phyloP scores from a whole-genome alignment of 2,888 invertebrate genomes.

The Xanthorhoe spadicearia region DNA sequence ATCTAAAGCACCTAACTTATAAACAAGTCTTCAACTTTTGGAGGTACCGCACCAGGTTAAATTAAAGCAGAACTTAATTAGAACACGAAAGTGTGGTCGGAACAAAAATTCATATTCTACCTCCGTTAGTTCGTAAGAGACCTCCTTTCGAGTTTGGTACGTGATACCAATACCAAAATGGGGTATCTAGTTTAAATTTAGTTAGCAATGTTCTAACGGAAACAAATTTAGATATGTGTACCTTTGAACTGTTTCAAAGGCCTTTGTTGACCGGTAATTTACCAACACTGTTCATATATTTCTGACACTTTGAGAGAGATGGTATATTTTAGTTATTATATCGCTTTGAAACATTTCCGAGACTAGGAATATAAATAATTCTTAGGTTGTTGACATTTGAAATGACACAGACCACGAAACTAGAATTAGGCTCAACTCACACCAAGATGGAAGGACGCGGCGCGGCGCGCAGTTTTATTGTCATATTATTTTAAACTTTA shows the following conservation, averaged over 20 bases:
- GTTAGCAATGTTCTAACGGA: conserved; percentile 15
- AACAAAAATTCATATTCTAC: conserved; percentile 33
- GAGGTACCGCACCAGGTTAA: conserved; percentile 15
- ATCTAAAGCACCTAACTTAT: too few relatives aligned
- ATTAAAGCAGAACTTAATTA: conserved; percentile 28
- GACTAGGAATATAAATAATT: too few relatives aligned
- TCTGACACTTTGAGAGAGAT: not conserved
- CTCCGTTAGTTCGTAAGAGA: conserved; percentile 28
- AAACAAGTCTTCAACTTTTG: conserved; percentile 2
- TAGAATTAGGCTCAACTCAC: too few relatives aligned
- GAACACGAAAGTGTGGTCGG: conserved; percentile 11
- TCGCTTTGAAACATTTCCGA: too few relatives aligned
- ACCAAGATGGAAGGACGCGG: too few relatives aligned
- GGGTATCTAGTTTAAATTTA: conserved; percentile 21
- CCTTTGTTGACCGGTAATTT: not conserved
- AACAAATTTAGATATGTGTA: conserved; percentile 13
- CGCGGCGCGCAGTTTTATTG: too few relatives aligned
- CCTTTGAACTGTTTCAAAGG: conserved; percentile 6
- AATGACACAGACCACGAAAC: too few relatives aligned
- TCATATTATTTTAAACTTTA: too few relatives aligned
- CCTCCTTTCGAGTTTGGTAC: conserved; percentile 30
- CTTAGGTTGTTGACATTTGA: too few relatives aligned
- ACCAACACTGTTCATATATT: not conserved
- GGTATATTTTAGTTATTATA: too few relatives aligned
- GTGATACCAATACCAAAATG: conserved; percentile 21